phyloP scores from a whole-genome alignment of 2,797 vertebrate genomes.

The Philypnodon macrostomus region DNA sequence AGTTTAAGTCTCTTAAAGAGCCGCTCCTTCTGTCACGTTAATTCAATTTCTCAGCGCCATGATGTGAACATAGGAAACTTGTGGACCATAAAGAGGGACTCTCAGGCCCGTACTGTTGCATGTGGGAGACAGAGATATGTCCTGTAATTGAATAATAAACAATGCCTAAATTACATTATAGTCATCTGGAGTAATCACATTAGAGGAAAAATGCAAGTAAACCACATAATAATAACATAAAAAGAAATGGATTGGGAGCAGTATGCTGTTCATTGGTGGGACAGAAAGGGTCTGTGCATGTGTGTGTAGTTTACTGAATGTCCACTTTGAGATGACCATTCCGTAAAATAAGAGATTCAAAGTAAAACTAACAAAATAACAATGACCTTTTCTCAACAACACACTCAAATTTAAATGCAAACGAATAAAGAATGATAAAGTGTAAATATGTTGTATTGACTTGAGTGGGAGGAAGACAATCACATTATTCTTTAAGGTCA shows the following conservation, averaged over 20 bases:
- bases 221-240: conserved; percentile 73
- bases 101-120: conserved; percentile 60
- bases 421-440: too few species aligned
- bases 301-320: conserved; percentile 34
- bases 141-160: conserved; percentile 76
- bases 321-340: conserved; percentile 27
- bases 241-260: conserved; percentile 76
- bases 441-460: neutral
- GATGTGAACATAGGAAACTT: conserved; percentile 68
- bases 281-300: conserved; percentile 62
- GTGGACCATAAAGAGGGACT: conserved; percentile 64
- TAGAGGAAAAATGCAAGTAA: conserved; percentile 66
- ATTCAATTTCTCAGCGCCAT: conserved; percentile 71
- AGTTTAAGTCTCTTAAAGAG: conserved; percentile 71
- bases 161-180: conserved; percentile 75
- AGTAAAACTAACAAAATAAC: conserved; percentile 1
- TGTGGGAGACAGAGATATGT: conserved; percentile 68
- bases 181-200: conserved; percentile 67
- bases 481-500: too few species aligned
- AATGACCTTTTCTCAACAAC: too few species aligned
- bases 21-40: conserved; percentile 72
- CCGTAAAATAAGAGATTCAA: conserved; percentile 34
- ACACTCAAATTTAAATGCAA: too few species aligned
- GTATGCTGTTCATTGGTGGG: conserved; percentile 68
- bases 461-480: too few species aligned